Percentiles rank a stretch among this genome's conserved stretches.
Evolutionary conservation across 2,888 invertebrate species (phyloP).

Genomic region (Clostera curtula): DNA sequence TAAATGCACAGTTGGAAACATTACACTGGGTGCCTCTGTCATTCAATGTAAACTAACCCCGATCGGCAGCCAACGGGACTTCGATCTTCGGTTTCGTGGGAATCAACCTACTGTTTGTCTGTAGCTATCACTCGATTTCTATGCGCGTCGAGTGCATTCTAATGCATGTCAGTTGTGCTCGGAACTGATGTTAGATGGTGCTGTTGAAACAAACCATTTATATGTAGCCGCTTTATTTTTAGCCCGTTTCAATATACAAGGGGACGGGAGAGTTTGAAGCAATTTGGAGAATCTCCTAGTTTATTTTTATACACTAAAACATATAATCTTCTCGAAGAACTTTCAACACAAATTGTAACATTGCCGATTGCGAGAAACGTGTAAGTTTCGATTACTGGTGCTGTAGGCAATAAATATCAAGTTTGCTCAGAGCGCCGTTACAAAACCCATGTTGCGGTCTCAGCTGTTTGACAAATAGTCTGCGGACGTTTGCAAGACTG

Average conservation of each 20-base stretch:
- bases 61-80: constrained; percentile 26
- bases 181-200: constrained; percentile 40
- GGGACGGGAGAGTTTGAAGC: constrained; percentile 31
- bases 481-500: constrained; percentile 33
- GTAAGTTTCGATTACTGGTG: constrained; percentile 39
- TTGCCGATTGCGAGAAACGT: constrained; percentile 31
- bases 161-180: constrained; percentile 48
- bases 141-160: constrained; percentile 10
- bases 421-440: constrained; percentile 56
- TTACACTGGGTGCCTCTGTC: constrained; percentile 37
- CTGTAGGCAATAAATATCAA: constrained; percentile 55
- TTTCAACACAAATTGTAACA: constrained; percentile 27
- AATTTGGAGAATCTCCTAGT: constrained; percentile 32
- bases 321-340: constrained; percentile 13
- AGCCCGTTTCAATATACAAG: constrained; percentile 39
- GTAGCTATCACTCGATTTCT: constrained; percentile 1
- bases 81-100: constrained; percentile 28
- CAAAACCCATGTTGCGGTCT: constrained; percentile 55
- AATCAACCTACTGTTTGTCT: constrained; percentile 19
- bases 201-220: constrained; percentile 35
- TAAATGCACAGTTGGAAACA: constrained; percentile 66
- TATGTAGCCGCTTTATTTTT: constrained; percentile 49
- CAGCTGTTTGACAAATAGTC: constrained; percentile 53
- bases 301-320: constrained; percentile 31
- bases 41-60: constrained; percentile 50